Evolutionary conservation across 2,888 invertebrate species (phyloP).

Genomic region (Clivina fossor): DNA sequence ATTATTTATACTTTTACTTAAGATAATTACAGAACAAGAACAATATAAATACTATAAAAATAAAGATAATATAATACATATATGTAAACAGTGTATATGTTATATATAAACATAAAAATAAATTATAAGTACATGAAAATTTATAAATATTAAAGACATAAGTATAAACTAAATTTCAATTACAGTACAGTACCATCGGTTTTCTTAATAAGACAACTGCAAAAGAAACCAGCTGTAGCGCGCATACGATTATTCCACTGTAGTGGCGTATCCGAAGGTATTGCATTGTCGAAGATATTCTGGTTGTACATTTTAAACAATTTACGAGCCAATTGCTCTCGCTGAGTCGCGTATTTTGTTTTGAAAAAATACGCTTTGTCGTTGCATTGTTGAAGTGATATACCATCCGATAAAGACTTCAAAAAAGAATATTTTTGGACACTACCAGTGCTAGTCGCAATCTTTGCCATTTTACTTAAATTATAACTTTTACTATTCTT

Average conservation of each 20-base stretch:
- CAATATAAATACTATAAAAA: no score
- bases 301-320: constrained; percentile 76
- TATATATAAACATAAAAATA: no score
- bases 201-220: constrained; percentile 49
- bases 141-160: no score
- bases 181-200: constrained; percentile 53
- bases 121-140: no score
- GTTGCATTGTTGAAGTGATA: constrained; percentile 63
- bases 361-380: constrained; percentile 69
- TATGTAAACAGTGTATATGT: no score
- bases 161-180: no score
- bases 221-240: constrained; percentile 77
- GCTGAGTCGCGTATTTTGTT: constrained; percentile 66
- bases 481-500: no score
- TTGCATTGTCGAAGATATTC: constrained; percentile 68
- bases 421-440: constrained; percentile 56
- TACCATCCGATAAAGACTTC: constrained; percentile 59
- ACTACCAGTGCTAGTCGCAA: no score
- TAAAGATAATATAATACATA: no score
- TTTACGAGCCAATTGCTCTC: constrained; percentile 65
- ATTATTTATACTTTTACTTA: no score
- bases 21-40: no score
- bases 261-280: constrained; percentile 68
- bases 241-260: constrained; percentile 81
- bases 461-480: no score